Percentiles rank a stretch among this genome's conserved stretches.
Evolutionary conservation across 2,888 invertebrate genomes (phyloP).

Genomic region (Dione vanillae): DNA sequence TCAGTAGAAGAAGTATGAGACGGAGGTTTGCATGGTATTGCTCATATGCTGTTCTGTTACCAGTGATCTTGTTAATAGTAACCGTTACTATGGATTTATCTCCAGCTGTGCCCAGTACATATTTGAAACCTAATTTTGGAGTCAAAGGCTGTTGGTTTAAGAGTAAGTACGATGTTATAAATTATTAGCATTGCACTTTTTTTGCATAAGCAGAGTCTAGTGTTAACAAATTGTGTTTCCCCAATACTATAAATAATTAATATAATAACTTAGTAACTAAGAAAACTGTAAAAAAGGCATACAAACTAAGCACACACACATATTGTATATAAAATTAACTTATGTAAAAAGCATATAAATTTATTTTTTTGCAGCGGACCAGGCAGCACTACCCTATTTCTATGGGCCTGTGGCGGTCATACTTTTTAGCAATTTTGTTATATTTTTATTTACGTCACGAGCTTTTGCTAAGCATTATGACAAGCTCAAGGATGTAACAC

Average conservation of each 20-base stretch:
- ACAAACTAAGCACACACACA: too few species aligned
- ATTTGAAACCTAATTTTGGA: constrained; percentile 84
- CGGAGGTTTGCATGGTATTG: constrained; percentile 84
- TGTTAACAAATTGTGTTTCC: too few species aligned
- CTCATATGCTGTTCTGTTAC: constrained; percentile 82
- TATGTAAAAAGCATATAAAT: constrained; percentile 41
- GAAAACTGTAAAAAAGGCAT: too few species aligned
- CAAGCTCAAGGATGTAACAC: constrained; percentile 78
- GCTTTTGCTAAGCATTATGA: constrained; percentile 80
- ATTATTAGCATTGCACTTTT: too few species aligned
- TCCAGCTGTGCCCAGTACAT: constrained; percentile 85
- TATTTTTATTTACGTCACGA: constrained; percentile 83
- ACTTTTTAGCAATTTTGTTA: constrained; percentile 78
- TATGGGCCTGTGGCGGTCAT: constrained; percentile 85
- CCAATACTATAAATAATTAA: too few species aligned
- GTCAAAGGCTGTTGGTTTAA: constrained; percentile 85
- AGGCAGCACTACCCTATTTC: constrained; percentile 85
- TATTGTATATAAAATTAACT: background rate
- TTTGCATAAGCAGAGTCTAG: too few species aligned
- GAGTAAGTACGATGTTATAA: constrained; percentile 74
- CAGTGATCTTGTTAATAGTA: constrained; percentile 80
- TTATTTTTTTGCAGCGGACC: constrained; percentile 75
- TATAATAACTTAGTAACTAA: background rate
- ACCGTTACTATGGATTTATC: constrained; percentile 84
- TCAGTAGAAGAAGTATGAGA: constrained; percentile 73